These are phyloP conservation scores for Helicoverpa zea DNA, from an alignment of 1,140 invertebrate species.

Conservation along the genomic window DNA sequence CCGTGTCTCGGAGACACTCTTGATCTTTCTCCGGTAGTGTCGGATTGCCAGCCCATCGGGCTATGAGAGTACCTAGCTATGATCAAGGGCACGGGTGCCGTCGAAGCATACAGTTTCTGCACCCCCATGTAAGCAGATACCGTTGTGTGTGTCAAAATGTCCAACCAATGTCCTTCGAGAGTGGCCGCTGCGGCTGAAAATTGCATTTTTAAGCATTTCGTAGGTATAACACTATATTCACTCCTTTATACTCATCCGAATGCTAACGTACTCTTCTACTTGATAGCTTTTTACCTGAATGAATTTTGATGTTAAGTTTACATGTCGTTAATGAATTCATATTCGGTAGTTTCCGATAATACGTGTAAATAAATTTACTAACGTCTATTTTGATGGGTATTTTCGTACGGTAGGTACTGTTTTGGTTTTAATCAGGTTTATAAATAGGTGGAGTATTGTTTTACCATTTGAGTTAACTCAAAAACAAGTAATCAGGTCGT, in stretches of 20 bases:
- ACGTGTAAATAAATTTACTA: constrained; percentile 3
- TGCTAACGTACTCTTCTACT: constrained; percentile 41
- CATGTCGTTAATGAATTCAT: constrained; percentile 60
- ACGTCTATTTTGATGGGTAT: not conserved
- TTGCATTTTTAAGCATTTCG: not conserved
- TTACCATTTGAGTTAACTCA: not conserved
- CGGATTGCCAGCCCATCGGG: too few species aligned
- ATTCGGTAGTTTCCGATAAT: constrained; percentile 8
- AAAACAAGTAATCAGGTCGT: too few species aligned
- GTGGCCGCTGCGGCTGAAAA: too few species aligned
- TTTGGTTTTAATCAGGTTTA: not conserved
- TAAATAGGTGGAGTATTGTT: not conserved
- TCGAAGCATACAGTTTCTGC: too few species aligned
- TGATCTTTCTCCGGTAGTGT: too few species aligned
- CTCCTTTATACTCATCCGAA: constrained; percentile 51
- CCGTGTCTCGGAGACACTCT: too few species aligned
- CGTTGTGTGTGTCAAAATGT: too few species aligned
- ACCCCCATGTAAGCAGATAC: too few species aligned
- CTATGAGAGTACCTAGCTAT: too few species aligned
- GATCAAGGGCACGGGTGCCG: too few species aligned
- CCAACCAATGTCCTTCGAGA: too few species aligned
- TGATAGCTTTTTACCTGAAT: constrained; percentile 52
- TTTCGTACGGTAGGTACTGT: not conserved
- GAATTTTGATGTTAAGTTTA: constrained; percentile 53
- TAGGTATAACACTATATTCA: constrained; percentile 19